These are phyloP conservation scores for Netelia melanura DNA, from an alignment of 2,888 invertebrate species.

Conservation along the genomic window DNA sequence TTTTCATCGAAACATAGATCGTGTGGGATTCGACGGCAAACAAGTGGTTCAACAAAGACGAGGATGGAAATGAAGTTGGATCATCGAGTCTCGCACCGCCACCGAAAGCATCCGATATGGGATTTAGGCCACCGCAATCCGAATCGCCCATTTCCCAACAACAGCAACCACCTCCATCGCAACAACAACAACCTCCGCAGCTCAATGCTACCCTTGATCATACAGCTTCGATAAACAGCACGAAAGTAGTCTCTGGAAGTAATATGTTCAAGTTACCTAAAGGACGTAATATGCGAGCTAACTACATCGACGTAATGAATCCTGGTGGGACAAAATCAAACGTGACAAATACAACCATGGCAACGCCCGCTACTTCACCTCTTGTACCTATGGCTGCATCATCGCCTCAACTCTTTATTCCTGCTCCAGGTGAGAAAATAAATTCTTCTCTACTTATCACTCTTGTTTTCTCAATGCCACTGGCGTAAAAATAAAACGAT, in stretches of 20 bases:
- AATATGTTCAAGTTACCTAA: constrained; percentile 94
- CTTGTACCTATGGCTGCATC: constrained; percentile 84
- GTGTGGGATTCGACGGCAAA: constrained; percentile 96
- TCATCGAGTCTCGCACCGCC: constrained; percentile 88
- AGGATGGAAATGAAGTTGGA: constrained; percentile 87
- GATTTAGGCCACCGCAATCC: constrained; percentile 71
- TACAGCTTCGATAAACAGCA: constrained; percentile 69
- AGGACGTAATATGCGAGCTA: constrained; percentile 89
- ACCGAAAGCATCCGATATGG: constrained; percentile 89
- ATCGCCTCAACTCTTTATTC: constrained; percentile 86
- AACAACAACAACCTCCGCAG: constrained; percentile 69
- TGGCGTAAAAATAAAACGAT: too few relatives aligned
- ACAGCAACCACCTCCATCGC: constrained; percentile 69
- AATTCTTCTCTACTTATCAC: neutral
- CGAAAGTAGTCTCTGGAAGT: constrained; percentile 83
- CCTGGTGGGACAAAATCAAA: constrained; percentile 87
- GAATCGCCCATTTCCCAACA: constrained; percentile 72
- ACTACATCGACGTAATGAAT: constrained; percentile 96
- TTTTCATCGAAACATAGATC: constrained; percentile 87
- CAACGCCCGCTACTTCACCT: constrained; percentile 84
- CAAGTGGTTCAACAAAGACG: constrained; percentile 94
- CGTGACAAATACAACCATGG: constrained; percentile 77
- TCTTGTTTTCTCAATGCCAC: neutral
- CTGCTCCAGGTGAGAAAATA: constrained; percentile 85
- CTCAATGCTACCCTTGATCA: constrained; percentile 52